A percentile compares a stretch with the other conserved stretches of the same genome.
Conservation (phyloP, 2,797 vertebrate species). For the Enoplosus armatus region DNA sequence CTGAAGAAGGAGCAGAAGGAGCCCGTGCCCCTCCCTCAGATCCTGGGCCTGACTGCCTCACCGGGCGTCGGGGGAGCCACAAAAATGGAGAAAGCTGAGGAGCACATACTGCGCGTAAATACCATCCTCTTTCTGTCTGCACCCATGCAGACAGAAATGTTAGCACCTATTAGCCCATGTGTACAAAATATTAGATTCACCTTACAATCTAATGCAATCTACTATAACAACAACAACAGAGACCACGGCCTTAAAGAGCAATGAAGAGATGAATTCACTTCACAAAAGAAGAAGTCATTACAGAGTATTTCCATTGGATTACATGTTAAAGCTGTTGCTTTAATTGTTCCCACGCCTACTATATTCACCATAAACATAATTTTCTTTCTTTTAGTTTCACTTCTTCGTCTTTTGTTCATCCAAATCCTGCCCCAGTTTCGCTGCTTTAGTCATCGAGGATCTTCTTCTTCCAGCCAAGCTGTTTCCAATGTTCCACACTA, state of each 20-base stretch:
- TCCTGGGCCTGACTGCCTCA: constrained; percentile 95
- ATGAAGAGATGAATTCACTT: background rate
- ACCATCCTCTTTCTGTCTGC: constrained; percentile 1
- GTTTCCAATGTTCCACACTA: constrained; percentile 72
- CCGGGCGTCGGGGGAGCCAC: constrained; percentile 94
- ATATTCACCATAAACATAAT: background rate
- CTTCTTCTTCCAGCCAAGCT: constrained; percentile 56
- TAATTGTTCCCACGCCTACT: background rate
- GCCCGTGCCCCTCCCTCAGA: constrained; percentile 88
- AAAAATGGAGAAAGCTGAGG: constrained; percentile 86
- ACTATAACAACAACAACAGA: background rate
- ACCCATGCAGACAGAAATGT: background rate
- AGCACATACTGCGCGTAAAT: constrained; percentile 95
- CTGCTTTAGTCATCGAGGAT: constrained; percentile 28
- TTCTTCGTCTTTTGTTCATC: constrained; percentile 20
- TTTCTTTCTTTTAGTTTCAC: background rate
- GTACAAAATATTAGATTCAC: background rate
- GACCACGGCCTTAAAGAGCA: background rate
- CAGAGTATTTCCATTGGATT: background rate
- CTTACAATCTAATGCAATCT: background rate
- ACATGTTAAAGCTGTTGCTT: background rate
- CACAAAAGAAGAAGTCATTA: background rate
- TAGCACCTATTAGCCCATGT: background rate
- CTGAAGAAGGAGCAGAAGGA: constrained; percentile 85
- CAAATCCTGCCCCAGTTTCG: constrained; percentile 13